Evolutionary conservation across 2,797 vertebrate genomes (phyloP).

Genomic region (Sorex maritimensis): DNA sequence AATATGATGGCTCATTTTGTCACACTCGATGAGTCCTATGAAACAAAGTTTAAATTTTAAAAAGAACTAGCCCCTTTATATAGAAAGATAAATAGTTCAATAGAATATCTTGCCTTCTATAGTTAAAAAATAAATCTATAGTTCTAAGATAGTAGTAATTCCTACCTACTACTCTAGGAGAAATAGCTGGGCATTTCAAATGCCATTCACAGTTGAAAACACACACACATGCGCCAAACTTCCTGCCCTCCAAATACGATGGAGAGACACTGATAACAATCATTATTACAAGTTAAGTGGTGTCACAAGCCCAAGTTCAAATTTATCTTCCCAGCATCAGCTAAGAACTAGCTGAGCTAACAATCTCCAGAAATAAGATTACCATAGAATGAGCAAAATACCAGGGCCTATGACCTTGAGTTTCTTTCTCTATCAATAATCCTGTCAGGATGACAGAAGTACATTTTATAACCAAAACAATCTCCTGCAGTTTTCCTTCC

Average conservation of each 20-base stretch:
- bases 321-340: conserved; percentile 80
- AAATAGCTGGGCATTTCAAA: conserved; percentile 70
- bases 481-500: conserved; percentile 12
- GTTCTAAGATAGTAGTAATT: conserved; percentile 53
- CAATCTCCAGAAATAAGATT: conserved; percentile 77
- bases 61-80: not conserved
- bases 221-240: conserved; percentile 36
- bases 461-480: conserved; percentile 59
- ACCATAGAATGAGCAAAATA: conserved; percentile 74
- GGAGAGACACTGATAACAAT: conserved; percentile 77
- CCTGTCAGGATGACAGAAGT: conserved; percentile 49
- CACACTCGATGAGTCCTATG: not conserved
- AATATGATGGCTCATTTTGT: too few relatives aligned
- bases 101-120: conserved; percentile 45
- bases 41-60: conserved; percentile 30
- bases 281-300: conserved; percentile 81
- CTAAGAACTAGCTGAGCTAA: conserved; percentile 81
- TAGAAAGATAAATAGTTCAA: conserved; percentile 34
- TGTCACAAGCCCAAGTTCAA: conserved; percentile 77
- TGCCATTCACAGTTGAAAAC: conserved; percentile 55
- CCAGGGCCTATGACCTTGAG: conserved; percentile 71
- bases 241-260: conserved; percentile 66
- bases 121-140: conserved; percentile 71
- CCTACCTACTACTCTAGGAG: conserved; percentile 53
- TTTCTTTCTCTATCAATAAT: conserved; percentile 71